Evolutionary conservation across 2,888 invertebrate genomes (phyloP), one percentile per base, ranked within the genome.

Genomic region (Drosophila paramelanica): DNA sequence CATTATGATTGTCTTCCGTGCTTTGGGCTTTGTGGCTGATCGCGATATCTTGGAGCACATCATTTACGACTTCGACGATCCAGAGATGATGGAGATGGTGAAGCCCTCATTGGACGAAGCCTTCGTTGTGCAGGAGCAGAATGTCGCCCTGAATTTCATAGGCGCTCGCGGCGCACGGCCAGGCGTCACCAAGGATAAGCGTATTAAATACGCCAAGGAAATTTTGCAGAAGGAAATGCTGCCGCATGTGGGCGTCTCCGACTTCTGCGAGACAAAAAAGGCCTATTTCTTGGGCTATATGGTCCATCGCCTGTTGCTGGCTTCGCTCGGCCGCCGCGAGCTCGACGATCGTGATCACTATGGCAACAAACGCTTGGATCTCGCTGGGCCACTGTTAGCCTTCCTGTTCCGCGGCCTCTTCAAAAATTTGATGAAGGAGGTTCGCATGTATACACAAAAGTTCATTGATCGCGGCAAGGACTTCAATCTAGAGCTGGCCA

Each of bases 31-130:
- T 93, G 99, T 99, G 45, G 99, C 99, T 8, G 99, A 99, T 93
- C 95, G 99, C 90, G 99, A 99, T 93, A 99, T 99, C 89, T 94
- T 99, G 23, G 99, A 99, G 91, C 99, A 99, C 90, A 99, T 99
- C 72, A 99, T 99, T 89, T 99, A 99, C 92, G 99, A 99, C 91
- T 99, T 99, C 93, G 99, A 99, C 93, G 99, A 99, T 93, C 99
- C 98, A 7, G 99, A 99, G 94, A 99, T 99, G 99, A 99, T 99
- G 99, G 99, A 99, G 94, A 99, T 99, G 99, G 99, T 98, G 0
- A 99, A 99, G 92, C 99, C 99, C 0, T 99, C 99, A 0, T 93
- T 99, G 61, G 99, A 99, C 93, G 99, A 99, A 93, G 99, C 99
- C 45, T 99, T 99, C 93, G 99, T 99, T 0, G 98, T 99, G 81